Evolutionary conservation across 2,888 invertebrate species (phyloP), one percentile per base, ranked within the genome.

Genomic region (Drosophila bunnanda): DNA sequence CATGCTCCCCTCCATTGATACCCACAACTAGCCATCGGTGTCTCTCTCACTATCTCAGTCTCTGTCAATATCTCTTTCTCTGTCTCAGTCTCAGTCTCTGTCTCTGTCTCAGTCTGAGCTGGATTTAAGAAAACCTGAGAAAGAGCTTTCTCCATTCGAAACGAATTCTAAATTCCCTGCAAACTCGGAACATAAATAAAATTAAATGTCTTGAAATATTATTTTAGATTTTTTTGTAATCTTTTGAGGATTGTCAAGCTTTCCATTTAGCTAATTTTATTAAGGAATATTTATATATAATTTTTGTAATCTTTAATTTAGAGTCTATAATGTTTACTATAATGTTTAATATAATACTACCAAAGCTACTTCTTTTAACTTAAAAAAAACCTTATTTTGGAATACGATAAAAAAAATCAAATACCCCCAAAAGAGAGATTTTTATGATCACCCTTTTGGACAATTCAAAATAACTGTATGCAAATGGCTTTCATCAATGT

Each of bases 81-180:
- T 25, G 25, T 2, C 25, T 25, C 25, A 25, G 3, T 25, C 25
- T 25, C 25, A 25, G 3, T 25, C 25, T 25, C 25, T 25, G 25
- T 28, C 46, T 30, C 17, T 34, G 13, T 15, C 28, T 20, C 17
- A 48, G 58, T 79, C 62, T 79, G 53, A 39, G 60, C 44, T 64
- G 48, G 44, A 62, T 56, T 70, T 75, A 66, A 81, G 82, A 89
- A 80, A 83, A 83, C 53, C 73, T 78, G 70, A 81, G 78, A 74
- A 84, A 77, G 74, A 85, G 73, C 83, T 46, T 30, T 30, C 28
- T 32, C 32, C 13, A 12, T 0, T 13, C 17, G 1, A 22, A 65
- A 32, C 64, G 66, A 64, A 64, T 39, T 9, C 30, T 0, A 34
- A 50, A 65, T n/a, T n/a, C n/a, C n/a, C n/a, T n/a, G n/a, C n/a